These are phyloP conservation scores for Gymnoscelis rufifasciata DNA, from an alignment of 2,888 invertebrate species.

Conservation along the genomic window DNA sequence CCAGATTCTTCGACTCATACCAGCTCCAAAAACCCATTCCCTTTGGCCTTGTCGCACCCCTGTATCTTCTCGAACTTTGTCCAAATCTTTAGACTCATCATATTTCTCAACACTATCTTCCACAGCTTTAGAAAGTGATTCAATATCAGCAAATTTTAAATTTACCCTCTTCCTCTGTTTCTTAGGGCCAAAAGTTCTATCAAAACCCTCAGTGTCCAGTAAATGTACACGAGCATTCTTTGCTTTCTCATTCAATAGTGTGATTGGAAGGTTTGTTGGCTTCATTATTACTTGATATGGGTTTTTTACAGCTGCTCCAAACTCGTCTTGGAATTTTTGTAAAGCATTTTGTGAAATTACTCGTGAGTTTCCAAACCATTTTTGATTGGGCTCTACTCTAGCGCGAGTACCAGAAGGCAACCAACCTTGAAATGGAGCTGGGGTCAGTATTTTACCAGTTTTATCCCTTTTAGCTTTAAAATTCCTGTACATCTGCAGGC, in stretches of 20 bases:
- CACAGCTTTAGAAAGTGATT: conserved; percentile 86
- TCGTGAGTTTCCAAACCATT: conserved; percentile 99
- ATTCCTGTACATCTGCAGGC: conserved; percentile 98
- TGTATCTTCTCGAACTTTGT: conserved; percentile 88
- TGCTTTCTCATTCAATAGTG: conserved; percentile 93
- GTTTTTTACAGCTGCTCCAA: conserved; percentile 95
- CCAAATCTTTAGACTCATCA: conserved; percentile 88
- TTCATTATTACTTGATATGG: conserved; percentile 99
- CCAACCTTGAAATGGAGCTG: conserved; percentile 97
- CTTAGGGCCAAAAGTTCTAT: conserved; percentile 96
- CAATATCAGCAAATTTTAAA: conserved; percentile 85
- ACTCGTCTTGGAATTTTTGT: conserved; percentile 95
- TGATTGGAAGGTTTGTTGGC: conserved; percentile 95
- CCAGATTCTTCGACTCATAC: conserved; percentile 98
- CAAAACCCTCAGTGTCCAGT: conserved; percentile 96
- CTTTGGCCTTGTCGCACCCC: conserved; percentile 89
- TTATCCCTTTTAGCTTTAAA: conserved; percentile 96
- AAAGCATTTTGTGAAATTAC: conserved; percentile 95
- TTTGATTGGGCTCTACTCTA: conserved; percentile 97
- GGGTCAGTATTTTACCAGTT: conserved; percentile 92
- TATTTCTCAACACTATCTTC: conserved; percentile 87
- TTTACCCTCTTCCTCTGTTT: conserved; percentile 94
- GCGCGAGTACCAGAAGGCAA: conserved; percentile 93
- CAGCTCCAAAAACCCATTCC: conserved; percentile 97
- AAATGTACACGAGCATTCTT: conserved; percentile 95